Percentiles rank a stretch among this genome's conserved stretches.
Evolutionary conservation across 1,140 invertebrate species (phyloP).

Genomic region (Aricia agestis): DNA sequence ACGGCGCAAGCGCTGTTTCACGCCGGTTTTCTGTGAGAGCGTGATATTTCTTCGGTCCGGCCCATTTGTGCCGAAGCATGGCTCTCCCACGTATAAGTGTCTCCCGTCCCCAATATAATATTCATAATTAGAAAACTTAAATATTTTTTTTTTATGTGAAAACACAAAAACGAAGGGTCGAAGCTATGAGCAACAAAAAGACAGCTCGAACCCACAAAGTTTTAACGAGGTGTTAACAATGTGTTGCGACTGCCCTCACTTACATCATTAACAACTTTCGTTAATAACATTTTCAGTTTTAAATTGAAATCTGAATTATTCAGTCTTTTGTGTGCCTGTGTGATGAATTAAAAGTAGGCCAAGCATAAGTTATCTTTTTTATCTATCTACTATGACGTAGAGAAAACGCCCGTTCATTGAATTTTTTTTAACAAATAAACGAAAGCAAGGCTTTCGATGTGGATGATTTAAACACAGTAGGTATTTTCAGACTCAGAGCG

Average conservation of each 20-base stretch:
- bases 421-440: too few relatives aligned
- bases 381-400: too few relatives aligned
- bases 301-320: neutral
- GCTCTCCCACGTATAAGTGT: too few relatives aligned
- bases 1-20: too few relatives aligned
- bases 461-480: too few relatives aligned
- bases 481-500: too few relatives aligned
- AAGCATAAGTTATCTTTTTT: neutral
- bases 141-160: neutral
- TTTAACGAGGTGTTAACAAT: conserved; percentile 7
- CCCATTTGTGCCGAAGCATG: too few relatives aligned
- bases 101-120: too few relatives aligned
- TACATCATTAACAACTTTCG: neutral
- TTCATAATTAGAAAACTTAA: neutral
- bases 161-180: neutral
- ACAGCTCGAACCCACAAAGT: neutral
- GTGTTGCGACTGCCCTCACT: neutral
- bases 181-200: conserved; percentile 1
- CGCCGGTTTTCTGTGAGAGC: too few relatives aligned
- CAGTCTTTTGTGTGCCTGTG: neutral
- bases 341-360: neutral
- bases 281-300: neutral
- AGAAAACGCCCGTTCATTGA: too few relatives aligned
- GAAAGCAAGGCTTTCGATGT: too few relatives aligned
- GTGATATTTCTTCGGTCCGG: too few relatives aligned